Evolutionary conservation across 1,140 invertebrate species (phyloP), one percentile per base, ranked within the genome.

Genomic region (Neodiprion pinetum): DNA sequence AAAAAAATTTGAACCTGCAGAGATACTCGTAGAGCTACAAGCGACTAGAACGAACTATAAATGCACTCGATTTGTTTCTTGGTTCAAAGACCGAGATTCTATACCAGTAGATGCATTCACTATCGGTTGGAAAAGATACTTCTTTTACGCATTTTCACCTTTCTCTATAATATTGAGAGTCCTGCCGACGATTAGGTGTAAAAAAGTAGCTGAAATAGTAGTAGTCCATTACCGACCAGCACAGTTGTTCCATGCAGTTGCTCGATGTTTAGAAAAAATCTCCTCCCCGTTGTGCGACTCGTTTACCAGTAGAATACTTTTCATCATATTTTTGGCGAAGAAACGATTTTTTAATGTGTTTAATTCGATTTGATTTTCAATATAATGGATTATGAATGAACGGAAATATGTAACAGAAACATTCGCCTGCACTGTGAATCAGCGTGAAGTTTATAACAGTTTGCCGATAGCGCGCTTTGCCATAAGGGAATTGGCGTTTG

Each of bases 151-250:
- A 9, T 79, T 79, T 61, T 75, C 78, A 21, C 75, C 76, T 8
- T 76, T 75, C n/a, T 47, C 72, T 0, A 0, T 79, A 11, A 71
- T 77, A 21, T 48, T 77, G 9, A 76, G 70, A 65, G 47, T 53
- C 5, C 40, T 77, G 11, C 23, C 74, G 53, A 79, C 77, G 61
- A 77, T 79, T 48, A 74, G 67, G 17, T 21, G 65, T n/a, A 75
- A 79, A 11, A n/a, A 49, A 66, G 9, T 12, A 73, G 78, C 74
- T 81, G 81, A 86, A 17, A 17, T 61, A 14, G 53, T 61, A 17
- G n/a, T 61, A 14, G 4, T 9, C 5, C 53, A 5, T 12, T 81
- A 86, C 66, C 78, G 78, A 66, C 78, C 79, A 65, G 76, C 78
- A 70, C 79, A 82, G 28, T 40, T 40, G 28, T 40, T 40, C 5